Percentiles rank a stretch among this genome's conserved stretches.
These are phyloP conservation scores for Globodera rostochiensis DNA, from an alignment of 1,140 invertebrate species.

Conservation along the genomic window DNA sequence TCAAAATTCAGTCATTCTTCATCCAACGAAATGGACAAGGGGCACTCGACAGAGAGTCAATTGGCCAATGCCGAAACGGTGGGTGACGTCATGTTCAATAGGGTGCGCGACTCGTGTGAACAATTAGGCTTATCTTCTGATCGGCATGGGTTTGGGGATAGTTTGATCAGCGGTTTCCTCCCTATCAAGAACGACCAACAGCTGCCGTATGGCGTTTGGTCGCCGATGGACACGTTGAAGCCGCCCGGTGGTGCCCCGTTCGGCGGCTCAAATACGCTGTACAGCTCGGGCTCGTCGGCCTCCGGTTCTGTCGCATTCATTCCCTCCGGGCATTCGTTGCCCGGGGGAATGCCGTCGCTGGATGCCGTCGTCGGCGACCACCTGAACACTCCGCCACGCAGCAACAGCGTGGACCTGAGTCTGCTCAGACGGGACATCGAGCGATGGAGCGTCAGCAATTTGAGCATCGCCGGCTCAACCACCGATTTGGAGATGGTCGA, in stretches of 20 bases:
- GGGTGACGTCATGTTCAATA: background rate
- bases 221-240: constrained; percentile 57
- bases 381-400: constrained; percentile 54
- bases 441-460: constrained; percentile 59
- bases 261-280: background rate
- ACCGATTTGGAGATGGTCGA: constrained; percentile 7
- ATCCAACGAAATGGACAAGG: background rate
- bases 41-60: background rate
- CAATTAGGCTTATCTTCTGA: background rate
- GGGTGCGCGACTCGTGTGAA: background rate
- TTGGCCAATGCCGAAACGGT: background rate
- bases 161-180: background rate
- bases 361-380: constrained; percentile 14
- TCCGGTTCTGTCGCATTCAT: background rate
- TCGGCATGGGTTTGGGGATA: constrained; percentile 13
- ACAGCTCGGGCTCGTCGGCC: background rate
- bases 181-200: background rate
- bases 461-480: constrained; percentile 46
- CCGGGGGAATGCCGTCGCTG: background rate
- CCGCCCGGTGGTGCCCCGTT: constrained; percentile 43
- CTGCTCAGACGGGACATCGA: constrained; percentile 63
- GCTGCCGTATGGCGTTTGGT: constrained; percentile 4
- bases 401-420: constrained; percentile 63
- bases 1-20: background rate
- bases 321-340: constrained; percentile 4